Percentiles rank a stretch among this genome's conserved stretches.
Conservation (phyloP, 2,113 vertebrate species). For the Benitochromis conjunctus region DNA sequence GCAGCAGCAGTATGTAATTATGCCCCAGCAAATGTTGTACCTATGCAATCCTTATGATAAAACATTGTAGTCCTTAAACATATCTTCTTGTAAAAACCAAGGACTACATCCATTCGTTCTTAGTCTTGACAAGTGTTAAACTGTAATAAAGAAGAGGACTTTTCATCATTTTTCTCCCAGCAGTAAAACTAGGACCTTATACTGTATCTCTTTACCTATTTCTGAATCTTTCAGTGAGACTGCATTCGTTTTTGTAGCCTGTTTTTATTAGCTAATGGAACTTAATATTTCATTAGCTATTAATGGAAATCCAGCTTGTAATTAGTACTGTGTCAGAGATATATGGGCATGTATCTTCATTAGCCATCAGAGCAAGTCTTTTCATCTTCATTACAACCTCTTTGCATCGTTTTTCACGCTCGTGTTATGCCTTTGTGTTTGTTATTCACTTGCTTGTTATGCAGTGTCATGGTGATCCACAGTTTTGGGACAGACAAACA, state of each 20-base stretch:
- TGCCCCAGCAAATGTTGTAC: not conserved
- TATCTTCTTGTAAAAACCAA: not conserved
- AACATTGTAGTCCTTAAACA: not conserved
- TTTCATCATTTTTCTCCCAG: constrained; percentile 29
- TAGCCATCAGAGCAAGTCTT: constrained; percentile 60
- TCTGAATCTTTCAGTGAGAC: constrained; percentile 20
- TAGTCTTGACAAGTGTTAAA: constrained; percentile 24
- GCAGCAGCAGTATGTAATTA: not conserved
- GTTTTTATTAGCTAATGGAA: constrained; percentile 74
- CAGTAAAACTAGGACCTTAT: constrained; percentile 40
- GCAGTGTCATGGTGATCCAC: not conserved
- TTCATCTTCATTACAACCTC: constrained; percentile 73
- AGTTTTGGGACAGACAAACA: not conserved
- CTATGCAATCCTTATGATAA: not conserved
- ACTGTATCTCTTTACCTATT: constrained; percentile 43
- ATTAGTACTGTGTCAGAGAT: constrained; percentile 71
- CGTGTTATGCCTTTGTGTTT: constrained; percentile 65
- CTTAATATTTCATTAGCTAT: constrained; percentile 78
- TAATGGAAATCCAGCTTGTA: constrained; percentile 67
- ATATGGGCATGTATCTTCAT: constrained; percentile 70
- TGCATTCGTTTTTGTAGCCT: constrained; percentile 30
- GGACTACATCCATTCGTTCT: not conserved
- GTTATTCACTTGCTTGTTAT: constrained; percentile 42
- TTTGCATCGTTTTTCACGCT: constrained; percentile 61
- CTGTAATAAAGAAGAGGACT: constrained; percentile 32